Evolutionary conservation across 2,888 invertebrate species (phyloP).

Genomic region (Tryphoninae sp.): DNA sequence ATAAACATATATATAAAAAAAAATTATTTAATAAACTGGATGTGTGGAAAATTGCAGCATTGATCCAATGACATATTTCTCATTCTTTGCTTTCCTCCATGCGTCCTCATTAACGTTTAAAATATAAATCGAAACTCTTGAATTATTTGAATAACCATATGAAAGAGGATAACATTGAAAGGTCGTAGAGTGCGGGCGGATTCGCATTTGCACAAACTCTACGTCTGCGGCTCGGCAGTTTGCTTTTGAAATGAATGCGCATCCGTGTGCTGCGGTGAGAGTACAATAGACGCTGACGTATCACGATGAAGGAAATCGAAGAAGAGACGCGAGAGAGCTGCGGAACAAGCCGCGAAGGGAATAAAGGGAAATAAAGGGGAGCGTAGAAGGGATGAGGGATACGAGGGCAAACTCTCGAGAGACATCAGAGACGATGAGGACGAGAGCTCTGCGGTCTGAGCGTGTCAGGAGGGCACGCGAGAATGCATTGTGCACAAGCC

Average conservation of each 20-base stretch:
- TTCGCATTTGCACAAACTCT: background rate
- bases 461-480: conserved; percentile 50
- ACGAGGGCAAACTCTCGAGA: conserved; percentile 32
- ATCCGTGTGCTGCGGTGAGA: conserved; percentile 11
- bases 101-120: background rate
- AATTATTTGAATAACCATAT: background rate
- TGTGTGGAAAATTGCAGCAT: too few species aligned
- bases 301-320: conserved; percentile 7
- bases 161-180: conserved; percentile 21
- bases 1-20: too few species aligned
- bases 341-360: background rate
- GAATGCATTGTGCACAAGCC: conserved; percentile 41
- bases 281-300: conserved; percentile 9
- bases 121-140: conserved; percentile 3
- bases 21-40: too few species aligned
- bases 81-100: too few species aligned
- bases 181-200: background rate
- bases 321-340: background rate
- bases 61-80: background rate
- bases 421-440: conserved; percentile 22
- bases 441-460: conserved; percentile 35
- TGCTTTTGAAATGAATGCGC: conserved; percentile 44
- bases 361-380: background rate
- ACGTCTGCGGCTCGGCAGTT: conserved; percentile 18
- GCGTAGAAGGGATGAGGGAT: background rate